phyloP scores from a whole-genome alignment of 2,113 vertebrate species.

The Setophaga coronata region DNA sequence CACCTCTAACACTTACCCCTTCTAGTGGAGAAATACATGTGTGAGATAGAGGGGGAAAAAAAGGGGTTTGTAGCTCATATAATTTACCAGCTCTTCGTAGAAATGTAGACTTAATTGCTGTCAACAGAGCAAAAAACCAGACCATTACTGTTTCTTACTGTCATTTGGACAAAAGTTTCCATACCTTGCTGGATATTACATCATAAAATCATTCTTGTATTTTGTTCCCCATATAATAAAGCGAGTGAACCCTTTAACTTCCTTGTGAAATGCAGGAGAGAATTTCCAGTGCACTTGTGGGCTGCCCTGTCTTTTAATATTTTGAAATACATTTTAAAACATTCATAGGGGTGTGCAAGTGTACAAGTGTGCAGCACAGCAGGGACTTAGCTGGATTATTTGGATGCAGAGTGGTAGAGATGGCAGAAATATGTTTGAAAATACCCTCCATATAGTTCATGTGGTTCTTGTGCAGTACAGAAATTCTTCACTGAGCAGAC shows the following conservation, averaged over 20 bases:
- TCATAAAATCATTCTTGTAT: background rate
- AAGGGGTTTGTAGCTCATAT: background rate
- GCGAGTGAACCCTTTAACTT: accelerated
- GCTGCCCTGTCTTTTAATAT: background rate
- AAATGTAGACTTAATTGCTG: background rate
- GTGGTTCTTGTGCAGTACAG: background rate
- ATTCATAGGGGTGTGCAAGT: background rate
- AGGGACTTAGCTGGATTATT: background rate
- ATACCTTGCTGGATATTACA: background rate
- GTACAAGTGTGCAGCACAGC: no score
- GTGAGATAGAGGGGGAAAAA: background rate
- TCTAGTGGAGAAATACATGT: background rate
- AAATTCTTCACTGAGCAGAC: background rate
- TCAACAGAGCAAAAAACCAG: background rate
- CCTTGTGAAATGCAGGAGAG: background rate
- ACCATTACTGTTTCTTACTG: background rate
- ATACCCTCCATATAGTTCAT: accelerated
- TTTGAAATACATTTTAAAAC: background rate
- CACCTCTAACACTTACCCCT: background rate
- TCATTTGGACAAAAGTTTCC: background rate
- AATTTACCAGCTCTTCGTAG: background rate
- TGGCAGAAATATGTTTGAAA: background rate
- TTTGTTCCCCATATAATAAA: background rate
- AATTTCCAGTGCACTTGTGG: background rate
- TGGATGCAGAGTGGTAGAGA: background rate